Evolutionary conservation across 2,113 vertebrate species (phyloP), one percentile per base, ranked within the genome.

Genomic region (Atractosteus spatula): DNA sequence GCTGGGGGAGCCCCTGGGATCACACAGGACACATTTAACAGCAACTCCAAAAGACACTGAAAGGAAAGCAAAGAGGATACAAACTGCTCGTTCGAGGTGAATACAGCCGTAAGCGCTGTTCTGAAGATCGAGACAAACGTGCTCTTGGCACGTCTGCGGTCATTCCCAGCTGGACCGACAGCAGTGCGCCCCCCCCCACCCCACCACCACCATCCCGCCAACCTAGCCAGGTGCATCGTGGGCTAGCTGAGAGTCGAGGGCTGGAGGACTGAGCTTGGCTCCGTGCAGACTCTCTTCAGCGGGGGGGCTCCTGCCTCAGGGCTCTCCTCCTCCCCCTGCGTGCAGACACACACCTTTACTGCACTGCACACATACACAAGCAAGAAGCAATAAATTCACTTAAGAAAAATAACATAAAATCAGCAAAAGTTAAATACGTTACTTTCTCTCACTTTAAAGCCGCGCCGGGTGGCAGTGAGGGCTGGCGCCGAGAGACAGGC

Each of bases 211-310:
- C 51, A 62, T 73, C 54, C 69, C 78, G 73, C 55, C 77, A 79
- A 74, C 79, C 67, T n/a, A 76, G 41, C 70, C 71, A 74, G 56
- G 55, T 5, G 0, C 68, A 66, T 62, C 66, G 72, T 64, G 77
- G 79, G 90, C 90, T 96, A 97, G 93, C 94, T 97, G 70, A 95
- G 86, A 0, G 88, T 85, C 3, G 87, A 80, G 0, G 89, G 80
- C 82, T 91, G 91, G 73, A 86, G 90, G 74, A 88, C 82, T 68
- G 91, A 67, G 59, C 91, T 93, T 79, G 95, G 93, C 74, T 95
- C 95, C 66, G 90, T 89, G 83, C 95, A 97, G 83, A 95, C 94
- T 87, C 94, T 94, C 91, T 99, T 99, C 86, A 97, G 85, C 43
- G 97, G 95, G 0, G 96, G 96, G 0, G 96, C 92, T 7, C 91